Percentiles rank a stretch among this genome's conserved stretches.
phyloP scores from a whole-genome alignment of 2,888 invertebrate genomes.

The Athetis lepigone region DNA sequence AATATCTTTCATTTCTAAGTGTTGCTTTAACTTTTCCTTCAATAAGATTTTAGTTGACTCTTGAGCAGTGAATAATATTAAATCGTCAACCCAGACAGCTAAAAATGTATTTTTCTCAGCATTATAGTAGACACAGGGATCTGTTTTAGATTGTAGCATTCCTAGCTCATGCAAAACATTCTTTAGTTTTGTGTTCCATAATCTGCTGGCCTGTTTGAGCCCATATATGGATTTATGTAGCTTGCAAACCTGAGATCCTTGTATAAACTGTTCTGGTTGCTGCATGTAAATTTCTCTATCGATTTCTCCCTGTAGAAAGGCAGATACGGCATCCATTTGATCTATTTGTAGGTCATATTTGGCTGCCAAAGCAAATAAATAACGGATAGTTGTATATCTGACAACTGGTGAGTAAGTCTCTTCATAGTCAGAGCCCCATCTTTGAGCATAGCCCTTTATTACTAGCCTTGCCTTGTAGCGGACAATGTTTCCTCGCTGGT shows the following conservation, averaged over 20 bases:
- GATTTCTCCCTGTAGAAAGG: slow-evolving; percentile 61
- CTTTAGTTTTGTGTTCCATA: slow-evolving; percentile 5
- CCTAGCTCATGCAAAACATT: slow-evolving; percentile 42
- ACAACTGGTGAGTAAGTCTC: slow-evolving; percentile 52
- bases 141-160: slow-evolving; percentile 7
- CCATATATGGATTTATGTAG: slow-evolving; percentile 55
- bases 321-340: slow-evolving; percentile 37
- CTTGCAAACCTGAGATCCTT: slow-evolving; percentile 45
- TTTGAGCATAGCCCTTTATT: slow-evolving; percentile 16
- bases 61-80: slow-evolving; percentile 29
- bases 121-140: slow-evolving; percentile 9
- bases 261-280: slow-evolving; percentile 46
- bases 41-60: not conserved
- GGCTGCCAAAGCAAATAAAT: not conserved
- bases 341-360: slow-evolving; percentile 35
- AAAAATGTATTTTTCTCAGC: slow-evolving; percentile 24
- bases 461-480: slow-evolving; percentile 37
- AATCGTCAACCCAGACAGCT: slow-evolving; percentile 50
- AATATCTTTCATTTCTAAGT: slow-evolving; percentile 24
- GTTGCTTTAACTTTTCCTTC: not conserved
- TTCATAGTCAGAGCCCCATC: slow-evolving; percentile 47
- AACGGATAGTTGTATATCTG: slow-evolving; percentile 33
- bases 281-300: slow-evolving; percentile 58
- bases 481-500: slow-evolving; percentile 15
- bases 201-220: too few relatives aligned